These are phyloP conservation scores for Sminthurinus signatus DNA, from an alignment of 1,140 invertebrate genomes.

Conservation along the genomic window DNA sequence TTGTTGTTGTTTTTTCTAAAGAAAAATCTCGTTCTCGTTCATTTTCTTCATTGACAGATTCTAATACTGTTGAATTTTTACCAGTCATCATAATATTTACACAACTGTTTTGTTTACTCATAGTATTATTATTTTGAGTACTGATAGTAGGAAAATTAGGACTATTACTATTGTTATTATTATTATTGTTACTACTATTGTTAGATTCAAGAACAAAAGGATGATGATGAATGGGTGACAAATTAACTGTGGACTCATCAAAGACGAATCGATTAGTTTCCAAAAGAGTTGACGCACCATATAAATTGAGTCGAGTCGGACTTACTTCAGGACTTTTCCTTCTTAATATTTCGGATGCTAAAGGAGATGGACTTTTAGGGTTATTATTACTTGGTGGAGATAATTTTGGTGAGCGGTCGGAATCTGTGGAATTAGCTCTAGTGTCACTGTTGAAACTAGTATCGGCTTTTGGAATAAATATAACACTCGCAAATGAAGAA, in stretches of 20 bases:
- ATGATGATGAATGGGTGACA: too few relatives aligned
- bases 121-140: too few relatives aligned
- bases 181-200: slow-evolving; percentile 26
- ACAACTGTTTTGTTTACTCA: too few relatives aligned
- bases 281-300: not conserved
- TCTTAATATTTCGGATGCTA: slow-evolving; percentile 27
- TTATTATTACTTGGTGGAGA: slow-evolving; percentile 36
- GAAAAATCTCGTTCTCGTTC: too few relatives aligned
- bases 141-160: too few relatives aligned
- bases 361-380: slow-evolving; percentile 36
- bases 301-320: slow-evolving; percentile 18
- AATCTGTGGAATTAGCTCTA: slow-evolving; percentile 40
- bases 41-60: too few relatives aligned
- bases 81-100: too few relatives aligned
- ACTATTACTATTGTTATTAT: slow-evolving; percentile 12
- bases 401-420: slow-evolving; percentile 36
- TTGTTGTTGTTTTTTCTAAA: too few relatives aligned
- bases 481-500: slow-evolving; percentile 18
- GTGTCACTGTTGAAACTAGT: slow-evolving; percentile 23
- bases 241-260: slow-evolving; percentile 29
- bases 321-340: slow-evolving; percentile 33
- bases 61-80: too few relatives aligned
- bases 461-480: slow-evolving; percentile 26
- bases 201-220: not conserved
- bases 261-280: slow-evolving; percentile 32